Conservation (phyloP, 2,888 invertebrate genomes). For the Diachrysia chrysitis region DNA sequence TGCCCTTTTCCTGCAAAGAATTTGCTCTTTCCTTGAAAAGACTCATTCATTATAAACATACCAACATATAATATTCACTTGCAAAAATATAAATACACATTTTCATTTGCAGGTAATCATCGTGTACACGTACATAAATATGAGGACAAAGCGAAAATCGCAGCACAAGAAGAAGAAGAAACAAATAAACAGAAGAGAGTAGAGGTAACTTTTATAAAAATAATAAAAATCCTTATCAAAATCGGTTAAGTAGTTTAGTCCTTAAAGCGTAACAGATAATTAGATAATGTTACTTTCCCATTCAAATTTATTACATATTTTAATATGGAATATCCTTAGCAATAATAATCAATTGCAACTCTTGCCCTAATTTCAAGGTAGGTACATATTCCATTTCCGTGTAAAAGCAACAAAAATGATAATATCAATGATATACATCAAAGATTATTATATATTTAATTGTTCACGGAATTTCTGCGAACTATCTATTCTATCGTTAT, state of each 20-base stretch:
- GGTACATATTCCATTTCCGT: neutral
- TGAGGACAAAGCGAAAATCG: slow-evolving; percentile 80
- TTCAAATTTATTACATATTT: no score
- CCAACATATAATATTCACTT: no score
- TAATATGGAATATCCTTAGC: no score
- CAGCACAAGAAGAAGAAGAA: slow-evolving; percentile 77
- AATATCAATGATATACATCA: neutral
- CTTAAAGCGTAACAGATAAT: no score
- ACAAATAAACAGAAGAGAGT: slow-evolving; percentile 72
- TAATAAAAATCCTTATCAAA: no score
- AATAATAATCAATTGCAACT: neutral
- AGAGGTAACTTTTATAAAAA: slow-evolving; percentile 76
- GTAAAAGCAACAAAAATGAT: neutral
- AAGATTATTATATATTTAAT: neutral
- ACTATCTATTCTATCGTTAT: neutral
- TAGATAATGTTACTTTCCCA: no score
- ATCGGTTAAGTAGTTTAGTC: no score
- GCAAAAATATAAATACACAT: no score
- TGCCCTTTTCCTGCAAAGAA: no score
- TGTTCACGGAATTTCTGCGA: neutral
- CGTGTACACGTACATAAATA: slow-evolving; percentile 82
- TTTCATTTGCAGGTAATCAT: slow-evolving; percentile 78
- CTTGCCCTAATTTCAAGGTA: neutral
- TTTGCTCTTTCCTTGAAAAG: no score
- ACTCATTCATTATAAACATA: no score